A percentile compares a stretch with the other conserved stretches of the same genome.
Evolutionary conservation across 2,797 vertebrate genomes (phyloP).

Genomic region (Crenichthys baileyi): DNA sequence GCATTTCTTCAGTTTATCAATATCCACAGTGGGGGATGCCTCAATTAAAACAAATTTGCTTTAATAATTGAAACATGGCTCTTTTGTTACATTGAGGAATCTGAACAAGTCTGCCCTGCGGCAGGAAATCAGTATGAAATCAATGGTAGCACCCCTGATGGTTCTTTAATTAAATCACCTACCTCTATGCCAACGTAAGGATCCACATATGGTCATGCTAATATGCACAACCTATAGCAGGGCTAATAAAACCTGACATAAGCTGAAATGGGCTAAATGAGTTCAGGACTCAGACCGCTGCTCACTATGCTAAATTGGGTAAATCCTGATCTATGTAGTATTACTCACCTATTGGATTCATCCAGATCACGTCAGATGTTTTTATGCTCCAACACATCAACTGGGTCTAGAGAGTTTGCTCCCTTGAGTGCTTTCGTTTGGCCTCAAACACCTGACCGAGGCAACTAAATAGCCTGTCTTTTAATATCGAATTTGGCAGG

Average conservation of each 20-base stretch:
- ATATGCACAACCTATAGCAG: slow-evolving; percentile 38
- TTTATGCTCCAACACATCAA: slow-evolving; percentile 38
- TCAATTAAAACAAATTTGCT: slow-evolving; percentile 61
- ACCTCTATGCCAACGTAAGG: slow-evolving; percentile 37
- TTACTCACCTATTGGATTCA: slow-evolving; percentile 37
- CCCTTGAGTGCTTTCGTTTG: slow-evolving; percentile 42
- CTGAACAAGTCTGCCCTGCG: slow-evolving; percentile 22
- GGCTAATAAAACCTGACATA: slow-evolving; percentile 49
- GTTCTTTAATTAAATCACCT: slow-evolving; percentile 49
- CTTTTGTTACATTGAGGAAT: slow-evolving; percentile 28
- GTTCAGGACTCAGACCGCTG: slow-evolving; percentile 29
- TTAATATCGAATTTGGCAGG: slow-evolving; percentile 56
- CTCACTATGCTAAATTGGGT: slow-evolving; percentile 18
- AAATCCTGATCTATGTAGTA: slow-evolving; percentile 40
- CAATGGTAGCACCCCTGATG: slow-evolving; percentile 20
- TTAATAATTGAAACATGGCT: slow-evolving; percentile 40
- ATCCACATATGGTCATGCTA: slow-evolving; percentile 41
- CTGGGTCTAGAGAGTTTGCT: slow-evolving; percentile 27
- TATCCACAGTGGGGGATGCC: slow-evolving; percentile 38
- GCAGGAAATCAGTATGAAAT: slow-evolving; percentile 39
- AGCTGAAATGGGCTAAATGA: slow-evolving; percentile 9
- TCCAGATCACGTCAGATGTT: slow-evolving; percentile 32
- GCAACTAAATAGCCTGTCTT: slow-evolving; percentile 49
- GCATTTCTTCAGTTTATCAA: slow-evolving; percentile 36
- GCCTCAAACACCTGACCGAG: slow-evolving; percentile 55